Percentiles rank a stretch among this genome's conserved stretches.
These are phyloP conservation scores for Drosophila vallismaia DNA, from an alignment of 2,888 invertebrate species.

Conservation along the genomic window DNA sequence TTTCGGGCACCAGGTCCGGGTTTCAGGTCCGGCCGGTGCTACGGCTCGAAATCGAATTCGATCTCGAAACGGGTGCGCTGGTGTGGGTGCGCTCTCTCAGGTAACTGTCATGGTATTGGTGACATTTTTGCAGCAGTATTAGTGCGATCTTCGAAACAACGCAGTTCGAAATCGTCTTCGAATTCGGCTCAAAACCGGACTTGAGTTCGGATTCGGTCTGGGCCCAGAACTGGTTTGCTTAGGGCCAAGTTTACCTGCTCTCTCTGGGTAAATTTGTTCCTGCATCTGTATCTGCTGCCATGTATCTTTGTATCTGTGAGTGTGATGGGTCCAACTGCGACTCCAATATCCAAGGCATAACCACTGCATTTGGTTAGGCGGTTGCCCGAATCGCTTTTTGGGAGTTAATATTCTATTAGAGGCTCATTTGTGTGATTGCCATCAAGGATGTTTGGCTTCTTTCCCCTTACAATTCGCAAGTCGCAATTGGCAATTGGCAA, in stretches of 20 bases:
- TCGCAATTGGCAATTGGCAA: conserved; percentile 41
- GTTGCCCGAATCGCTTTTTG: conserved; percentile 67
- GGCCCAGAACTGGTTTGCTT: conserved; percentile 63
- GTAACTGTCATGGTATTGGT: conserved; percentile 54
- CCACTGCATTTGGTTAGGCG: conserved; percentile 45
- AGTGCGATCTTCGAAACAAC: conserved; percentile 68
- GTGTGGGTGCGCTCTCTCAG: conserved; percentile 47
- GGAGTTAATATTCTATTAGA: conserved; percentile 82
- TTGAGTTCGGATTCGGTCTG: conserved; percentile 37
- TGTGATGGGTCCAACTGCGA: conserved; percentile 22
- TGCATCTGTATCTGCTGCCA: conserved; percentile 29
- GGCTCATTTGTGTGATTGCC: conserved; percentile 82
- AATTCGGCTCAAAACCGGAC: conserved; percentile 64
- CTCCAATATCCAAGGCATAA: conserved; percentile 31
- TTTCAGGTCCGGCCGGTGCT: conserved; percentile 37
- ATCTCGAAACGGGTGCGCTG: conserved; percentile 17
- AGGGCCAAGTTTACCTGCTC: conserved; percentile 61
- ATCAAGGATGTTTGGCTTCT: conserved; percentile 73
- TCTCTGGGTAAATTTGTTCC: conserved; percentile 5
- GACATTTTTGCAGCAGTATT: conserved; percentile 30
- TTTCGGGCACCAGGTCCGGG: conserved; percentile 31
- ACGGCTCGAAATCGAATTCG: conserved; percentile 63
- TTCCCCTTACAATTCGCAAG: conserved; percentile 17
- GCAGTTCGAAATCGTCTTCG: conserved; percentile 53
- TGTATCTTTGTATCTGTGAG: conserved; percentile 46